phyloP scores from a whole-genome alignment of 2,797 vertebrate species.

The Muscicapa striata region DNA sequence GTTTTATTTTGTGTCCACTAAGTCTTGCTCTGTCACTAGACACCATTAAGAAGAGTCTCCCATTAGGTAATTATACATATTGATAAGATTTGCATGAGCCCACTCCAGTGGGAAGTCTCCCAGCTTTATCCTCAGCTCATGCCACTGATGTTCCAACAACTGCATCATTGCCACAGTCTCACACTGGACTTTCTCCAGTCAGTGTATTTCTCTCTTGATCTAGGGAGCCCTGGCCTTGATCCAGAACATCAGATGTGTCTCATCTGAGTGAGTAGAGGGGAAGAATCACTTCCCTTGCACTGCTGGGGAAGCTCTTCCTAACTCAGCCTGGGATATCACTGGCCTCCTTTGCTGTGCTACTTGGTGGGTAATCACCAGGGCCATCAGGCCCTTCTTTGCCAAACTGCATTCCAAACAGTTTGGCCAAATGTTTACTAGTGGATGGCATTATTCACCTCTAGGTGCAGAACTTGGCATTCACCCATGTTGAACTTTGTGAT shows the following conservation, averaged over 20 bases:
- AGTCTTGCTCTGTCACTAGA: neutral
- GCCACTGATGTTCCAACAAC: neutral
- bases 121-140: neutral
- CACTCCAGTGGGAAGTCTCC: accelerated
- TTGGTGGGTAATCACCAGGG: neutral
- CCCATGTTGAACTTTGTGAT: neutral
- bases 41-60: neutral
- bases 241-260: neutral
- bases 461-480: neutral
- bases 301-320: neutral
- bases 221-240: neutral
- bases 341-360: neutral
- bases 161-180: accelerated
- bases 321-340: neutral
- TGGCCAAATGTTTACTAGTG: neutral
- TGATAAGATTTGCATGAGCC: too few species aligned
- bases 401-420: neutral
- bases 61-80: too few species aligned
- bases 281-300: neutral
- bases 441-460: neutral
- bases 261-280: neutral
- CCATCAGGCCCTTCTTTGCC: neutral
- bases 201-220: neutral
- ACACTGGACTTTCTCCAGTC: neutral
- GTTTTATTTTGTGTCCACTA: neutral